phyloP scores from a whole-genome alignment of 2,888 invertebrate genomes.

The Electrophaes corylata region DNA sequence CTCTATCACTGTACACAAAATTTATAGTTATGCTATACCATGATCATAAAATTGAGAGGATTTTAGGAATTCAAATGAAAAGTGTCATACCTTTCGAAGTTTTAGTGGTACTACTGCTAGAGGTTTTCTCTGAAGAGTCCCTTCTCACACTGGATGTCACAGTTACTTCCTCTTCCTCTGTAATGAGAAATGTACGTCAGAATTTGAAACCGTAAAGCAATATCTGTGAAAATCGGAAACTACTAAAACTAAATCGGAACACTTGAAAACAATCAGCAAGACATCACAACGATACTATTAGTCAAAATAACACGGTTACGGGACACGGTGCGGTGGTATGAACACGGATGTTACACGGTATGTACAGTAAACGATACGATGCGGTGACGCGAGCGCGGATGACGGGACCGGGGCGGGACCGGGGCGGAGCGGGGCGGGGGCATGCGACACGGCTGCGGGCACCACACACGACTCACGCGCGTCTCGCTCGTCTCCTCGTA shows the following conservation, averaged over 20 bases:
- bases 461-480: conserved; percentile 81
- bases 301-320: conserved; percentile 79
- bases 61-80: background rate
- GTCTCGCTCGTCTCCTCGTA: conserved; percentile 77
- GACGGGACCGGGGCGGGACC: conserved; percentile 49
- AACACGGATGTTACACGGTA: conserved; percentile 63
- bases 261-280: conserved; percentile 74
- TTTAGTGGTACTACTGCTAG: conserved; percentile 84
- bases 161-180: conserved; percentile 78
- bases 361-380: conserved; percentile 64
- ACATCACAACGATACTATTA: conserved; percentile 74
- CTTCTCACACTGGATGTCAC: conserved; percentile 79
- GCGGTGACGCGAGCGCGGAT: conserved; percentile 42
- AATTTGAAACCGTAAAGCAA: background rate
- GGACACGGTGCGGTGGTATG: conserved; percentile 70
- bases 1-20: conserved; percentile 79
- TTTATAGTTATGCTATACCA: background rate
- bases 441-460: conserved; percentile 56
- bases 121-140: conserved; percentile 82
- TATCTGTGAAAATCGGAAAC: conserved; percentile 1
- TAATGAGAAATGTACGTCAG: conserved; percentile 42
- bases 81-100: conserved; percentile 81
- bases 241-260: conserved; percentile 57
- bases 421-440: conserved; percentile 57
- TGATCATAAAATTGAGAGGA: background rate